A percentile compares a stretch with the other conserved stretches of the same genome.
phyloP scores from a whole-genome alignment of 2,113 vertebrate species.

The Bubo bubo region DNA sequence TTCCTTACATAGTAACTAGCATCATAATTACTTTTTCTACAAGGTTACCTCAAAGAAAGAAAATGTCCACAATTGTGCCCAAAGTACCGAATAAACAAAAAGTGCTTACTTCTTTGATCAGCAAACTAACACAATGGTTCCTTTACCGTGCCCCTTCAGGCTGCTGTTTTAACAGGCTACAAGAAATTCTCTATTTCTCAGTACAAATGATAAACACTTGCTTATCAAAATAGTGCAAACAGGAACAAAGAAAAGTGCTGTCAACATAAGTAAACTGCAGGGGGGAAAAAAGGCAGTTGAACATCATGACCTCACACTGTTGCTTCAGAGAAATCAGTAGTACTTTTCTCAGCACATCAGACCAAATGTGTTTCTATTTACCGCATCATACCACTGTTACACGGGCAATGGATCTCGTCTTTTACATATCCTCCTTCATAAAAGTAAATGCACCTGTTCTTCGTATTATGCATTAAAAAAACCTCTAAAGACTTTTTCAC shows the following conservation, averaged over 20 bases:
- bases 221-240: constrained; percentile 63
- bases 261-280: constrained; percentile 13
- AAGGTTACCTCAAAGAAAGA: background rate
- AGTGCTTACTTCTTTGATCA: constrained; percentile 11
- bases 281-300: background rate
- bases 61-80: background rate
- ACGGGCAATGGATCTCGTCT: background rate
- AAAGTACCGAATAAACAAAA: constrained; percentile 23
- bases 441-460: background rate
- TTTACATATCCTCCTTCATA: background rate
- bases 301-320: background rate
- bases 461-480: background rate
- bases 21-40: background rate
- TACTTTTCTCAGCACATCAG: background rate
- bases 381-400: background rate
- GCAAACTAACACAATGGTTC: background rate
- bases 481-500: background rate
- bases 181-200: background rate
- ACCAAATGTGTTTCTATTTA: background rate
- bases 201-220: background rate
- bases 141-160: background rate
- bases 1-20: background rate
- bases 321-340: constrained; percentile 47
- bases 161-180: background rate
- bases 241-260: constrained; percentile 45